A percentile compares a stretch with the other conserved stretches of the same genome.
Evolutionary conservation across 2,113 vertebrate species (phyloP).

Genomic region (Macroglossus sobrinus): DNA sequence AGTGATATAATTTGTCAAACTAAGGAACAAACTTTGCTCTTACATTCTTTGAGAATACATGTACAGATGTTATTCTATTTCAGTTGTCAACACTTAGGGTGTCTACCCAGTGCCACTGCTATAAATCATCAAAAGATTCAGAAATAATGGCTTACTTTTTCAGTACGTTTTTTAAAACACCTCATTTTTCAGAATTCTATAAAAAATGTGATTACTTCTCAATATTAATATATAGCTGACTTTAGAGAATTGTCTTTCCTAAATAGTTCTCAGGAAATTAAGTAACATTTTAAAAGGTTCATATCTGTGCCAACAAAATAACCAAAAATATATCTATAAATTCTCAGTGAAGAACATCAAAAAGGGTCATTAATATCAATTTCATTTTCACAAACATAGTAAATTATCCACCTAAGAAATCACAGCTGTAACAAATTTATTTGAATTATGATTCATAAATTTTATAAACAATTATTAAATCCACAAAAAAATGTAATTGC

Average conservation of each 20-base stretch:
- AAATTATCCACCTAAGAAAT: slow-evolving; percentile 46
- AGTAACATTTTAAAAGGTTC: neutral
- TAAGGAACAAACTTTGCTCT: neutral
- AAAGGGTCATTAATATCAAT: slow-evolving; percentile 27
- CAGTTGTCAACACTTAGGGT: neutral
- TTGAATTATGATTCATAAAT: slow-evolving; percentile 31
- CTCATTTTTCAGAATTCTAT: neutral
- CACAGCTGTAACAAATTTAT: neutral
- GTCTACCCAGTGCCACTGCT: neutral
- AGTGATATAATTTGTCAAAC: neutral
- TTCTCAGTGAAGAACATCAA: neutral
- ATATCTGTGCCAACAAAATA: neutral
- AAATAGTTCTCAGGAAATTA: neutral
- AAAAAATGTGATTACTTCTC: neutral
- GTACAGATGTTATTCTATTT: neutral
- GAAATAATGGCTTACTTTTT: neutral
- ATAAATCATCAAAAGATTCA: neutral
- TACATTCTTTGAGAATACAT: neutral
- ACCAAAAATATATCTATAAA: neutral
- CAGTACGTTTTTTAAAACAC: neutral
- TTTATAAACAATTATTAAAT: slow-evolving; percentile 30
- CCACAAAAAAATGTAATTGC: neutral
- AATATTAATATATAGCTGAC: neutral
- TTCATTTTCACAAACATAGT: neutral
- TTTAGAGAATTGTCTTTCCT: neutral